Conservation (phyloP, 2,113 vertebrate species). For the Paracanthobrama guichenoti region DNA sequence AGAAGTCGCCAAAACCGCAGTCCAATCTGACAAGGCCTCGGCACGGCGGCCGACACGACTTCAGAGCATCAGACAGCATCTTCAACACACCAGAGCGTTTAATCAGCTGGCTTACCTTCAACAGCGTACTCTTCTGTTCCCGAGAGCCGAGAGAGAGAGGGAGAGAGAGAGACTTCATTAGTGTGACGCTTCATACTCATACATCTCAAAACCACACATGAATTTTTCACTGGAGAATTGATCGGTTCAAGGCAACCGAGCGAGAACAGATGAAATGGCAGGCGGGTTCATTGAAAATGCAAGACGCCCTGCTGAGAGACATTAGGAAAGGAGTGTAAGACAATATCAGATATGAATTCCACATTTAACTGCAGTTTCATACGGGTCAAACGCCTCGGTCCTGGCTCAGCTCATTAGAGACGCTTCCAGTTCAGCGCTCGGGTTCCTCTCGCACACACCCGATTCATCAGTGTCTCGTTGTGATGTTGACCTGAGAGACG, state of each 20-base stretch:
- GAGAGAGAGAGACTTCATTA: not conserved
- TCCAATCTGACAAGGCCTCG: slow-evolving; percentile 76
- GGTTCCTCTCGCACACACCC: not conserved
- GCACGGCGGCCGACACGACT: slow-evolving; percentile 24
- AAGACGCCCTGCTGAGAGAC: not conserved
- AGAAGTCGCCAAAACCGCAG: slow-evolving; percentile 77
- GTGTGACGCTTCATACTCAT: not conserved
- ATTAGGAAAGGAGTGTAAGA: not conserved
- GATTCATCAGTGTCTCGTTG: slow-evolving; percentile 40
- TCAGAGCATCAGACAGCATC: slow-evolving; percentile 48
- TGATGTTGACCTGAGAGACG: slow-evolving; percentile 25
- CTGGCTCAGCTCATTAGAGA: not conserved
- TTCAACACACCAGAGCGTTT: not conserved
- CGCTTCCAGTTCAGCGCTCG: not conserved
- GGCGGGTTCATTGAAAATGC: not conserved
- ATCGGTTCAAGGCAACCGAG: not conserved
- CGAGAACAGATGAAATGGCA: not conserved
- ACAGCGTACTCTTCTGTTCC: slow-evolving; percentile 74
- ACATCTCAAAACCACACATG: not conserved
- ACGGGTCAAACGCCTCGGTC: slow-evolving; percentile 1
- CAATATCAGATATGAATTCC: not conserved
- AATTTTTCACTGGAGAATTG: not conserved
- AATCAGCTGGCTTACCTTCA: slow-evolving; percentile 74
- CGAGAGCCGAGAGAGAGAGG: not conserved
- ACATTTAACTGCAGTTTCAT: not conserved